These are phyloP conservation scores for Noctua janthina DNA, from an alignment of 2,888 invertebrate species.

Conservation along the genomic window DNA sequence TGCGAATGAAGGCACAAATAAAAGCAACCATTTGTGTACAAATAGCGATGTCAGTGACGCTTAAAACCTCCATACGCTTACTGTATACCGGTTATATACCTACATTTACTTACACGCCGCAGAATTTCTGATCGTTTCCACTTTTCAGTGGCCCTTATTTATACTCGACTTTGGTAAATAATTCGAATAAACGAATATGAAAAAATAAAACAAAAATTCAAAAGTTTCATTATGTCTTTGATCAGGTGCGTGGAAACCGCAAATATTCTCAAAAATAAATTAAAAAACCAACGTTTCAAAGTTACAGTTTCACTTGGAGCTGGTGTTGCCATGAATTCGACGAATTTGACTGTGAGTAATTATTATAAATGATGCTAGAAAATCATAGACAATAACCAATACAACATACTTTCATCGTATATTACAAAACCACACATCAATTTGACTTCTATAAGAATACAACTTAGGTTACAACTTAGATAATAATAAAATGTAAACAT, in stretches of 20 bases:
- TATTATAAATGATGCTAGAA: neutral
- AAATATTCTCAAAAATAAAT: neutral
- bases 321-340: neutral
- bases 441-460: slow-evolving; percentile 1
- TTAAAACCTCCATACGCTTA: slow-evolving; percentile 44
- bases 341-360: neutral
- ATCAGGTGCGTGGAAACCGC: neutral
- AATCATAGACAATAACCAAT: neutral
- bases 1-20: slow-evolving; percentile 58
- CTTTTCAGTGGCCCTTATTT: neutral
- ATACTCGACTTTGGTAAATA: neutral
- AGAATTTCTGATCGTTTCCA: neutral
- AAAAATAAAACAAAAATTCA: neutral
- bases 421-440: slow-evolving; percentile 4
- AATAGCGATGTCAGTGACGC: slow-evolving; percentile 38
- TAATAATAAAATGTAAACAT: slow-evolving; percentile 43
- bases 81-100: slow-evolving; percentile 1
- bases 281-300: neutral
- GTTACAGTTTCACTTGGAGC: neutral
- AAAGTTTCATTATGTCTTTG: neutral
- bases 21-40: slow-evolving; percentile 55
- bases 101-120: slow-evolving; percentile 9
- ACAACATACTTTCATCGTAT: neutral
- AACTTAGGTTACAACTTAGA: slow-evolving; percentile 13
- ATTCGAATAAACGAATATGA: neutral